Conservation (phyloP, 2,113 vertebrate genomes). For the Pterocles gutturalis region DNA sequence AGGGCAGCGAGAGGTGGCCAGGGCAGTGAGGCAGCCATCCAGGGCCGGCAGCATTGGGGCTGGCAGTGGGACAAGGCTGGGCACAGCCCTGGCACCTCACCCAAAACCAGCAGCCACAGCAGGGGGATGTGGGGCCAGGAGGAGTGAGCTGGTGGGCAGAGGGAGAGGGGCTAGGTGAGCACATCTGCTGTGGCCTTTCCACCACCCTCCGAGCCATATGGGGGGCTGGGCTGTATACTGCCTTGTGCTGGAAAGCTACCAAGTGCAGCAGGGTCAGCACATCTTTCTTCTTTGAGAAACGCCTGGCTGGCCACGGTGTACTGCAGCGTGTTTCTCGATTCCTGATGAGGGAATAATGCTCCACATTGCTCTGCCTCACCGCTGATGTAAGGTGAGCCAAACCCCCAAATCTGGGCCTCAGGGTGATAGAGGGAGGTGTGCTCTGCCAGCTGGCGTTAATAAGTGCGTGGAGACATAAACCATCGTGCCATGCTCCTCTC, state of each 20-base stretch:
- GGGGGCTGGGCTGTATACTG: neutral
- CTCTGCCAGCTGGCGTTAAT: neutral
- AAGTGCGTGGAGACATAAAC: rapidly evolving
- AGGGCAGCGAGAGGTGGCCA: rapidly evolving
- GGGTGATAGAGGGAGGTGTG: neutral
- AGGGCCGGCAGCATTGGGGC: neutral
- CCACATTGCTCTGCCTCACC: neutral
- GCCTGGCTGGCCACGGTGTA: rapidly evolving
- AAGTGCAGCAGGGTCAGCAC: neutral
- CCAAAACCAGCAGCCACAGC: neutral
- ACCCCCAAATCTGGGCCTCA: neutral
- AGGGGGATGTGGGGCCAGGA: neutral
- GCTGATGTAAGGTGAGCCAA: neutral
- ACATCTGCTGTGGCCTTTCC: neutral
- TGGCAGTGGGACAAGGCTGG: neutral
- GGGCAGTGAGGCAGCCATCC: neutral
- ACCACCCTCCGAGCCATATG: rapidly evolving
- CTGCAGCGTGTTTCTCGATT: neutral
- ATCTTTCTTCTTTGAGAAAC: neutral
- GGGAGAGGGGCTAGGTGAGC: neutral
- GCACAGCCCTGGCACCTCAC: neutral
- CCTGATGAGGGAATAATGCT: neutral
- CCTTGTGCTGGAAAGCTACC: neutral
- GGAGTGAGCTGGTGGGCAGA: neutral
- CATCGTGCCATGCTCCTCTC: neutral